Evolutionary conservation across 2,888 invertebrate species (phyloP), one percentile per base, ranked within the genome.

Genomic region (Pherbina coryleti): DNA sequence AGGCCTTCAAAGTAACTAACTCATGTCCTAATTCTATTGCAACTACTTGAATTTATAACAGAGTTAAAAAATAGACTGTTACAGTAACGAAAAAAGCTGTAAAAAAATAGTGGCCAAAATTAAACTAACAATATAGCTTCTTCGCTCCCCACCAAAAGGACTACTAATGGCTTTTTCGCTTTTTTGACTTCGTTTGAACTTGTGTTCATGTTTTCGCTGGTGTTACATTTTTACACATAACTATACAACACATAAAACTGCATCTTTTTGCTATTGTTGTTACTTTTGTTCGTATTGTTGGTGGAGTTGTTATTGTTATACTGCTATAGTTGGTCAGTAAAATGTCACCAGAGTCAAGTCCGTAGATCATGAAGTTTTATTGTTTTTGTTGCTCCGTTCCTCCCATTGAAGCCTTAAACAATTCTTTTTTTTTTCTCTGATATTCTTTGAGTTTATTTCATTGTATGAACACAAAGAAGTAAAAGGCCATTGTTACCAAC

Each of bases 311-410:
- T 64, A 14, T 3, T 69, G 37, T 17, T 28, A 7, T 4, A 19
- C 25, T 44, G 49, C 28, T 55, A 11, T 9, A 51, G 69, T 51
- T 51, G 22, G 69, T 25, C 69, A 69, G 53, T 44, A 67, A 62
- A 70, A 62, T 76, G 76, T 76, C 76, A 76, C 17, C 62, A 34
- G 62, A 57, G 76, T 70, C 70, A 44, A 70, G 60, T 76, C 62
- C 69, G 76, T 76, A 76, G 60, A 76, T 76, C 76, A 76, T 76
- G 34, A 37, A 70, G 76, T 76, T 76, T 76, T 76, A 76, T 75
- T 55, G 44, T 75, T 44, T 64, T 37, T 49, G 51, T 37, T 28
- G 2, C 57, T 25, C 17, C 64, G 22, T 17, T 28, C 3, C 25
- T 17, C 28, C 14, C 44, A 44, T 44, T 44, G 44, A 44, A 44